phyloP scores from a whole-genome alignment of 2,113 vertebrate species.

The Corynorhinus townsendii region DNA sequence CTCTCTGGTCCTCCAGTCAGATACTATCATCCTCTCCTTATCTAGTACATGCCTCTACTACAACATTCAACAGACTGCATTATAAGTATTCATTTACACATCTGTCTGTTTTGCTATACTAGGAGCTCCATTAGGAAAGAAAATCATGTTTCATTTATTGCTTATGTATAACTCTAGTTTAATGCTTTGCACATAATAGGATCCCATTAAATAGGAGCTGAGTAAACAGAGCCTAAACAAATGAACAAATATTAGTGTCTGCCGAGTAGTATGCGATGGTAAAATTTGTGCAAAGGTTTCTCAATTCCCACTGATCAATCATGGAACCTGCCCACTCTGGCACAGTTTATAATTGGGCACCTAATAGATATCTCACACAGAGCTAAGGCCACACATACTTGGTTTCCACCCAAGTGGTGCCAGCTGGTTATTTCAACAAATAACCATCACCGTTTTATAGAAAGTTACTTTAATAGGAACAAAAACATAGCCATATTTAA shows the following conservation, averaged over 20 bases:
- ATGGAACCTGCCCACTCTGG: neutral
- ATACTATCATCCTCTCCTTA: neutral
- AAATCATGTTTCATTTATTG: neutral
- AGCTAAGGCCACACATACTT: constrained; percentile 12
- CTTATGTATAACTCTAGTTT: neutral
- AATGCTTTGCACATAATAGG: neutral
- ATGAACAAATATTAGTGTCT: neutral
- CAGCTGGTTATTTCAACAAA: constrained; percentile 47
- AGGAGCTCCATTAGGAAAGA: neutral
- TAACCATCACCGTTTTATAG: constrained; percentile 35
- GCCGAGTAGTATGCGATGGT: neutral
- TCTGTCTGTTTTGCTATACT: neutral
- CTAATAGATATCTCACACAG: constrained; percentile 38
- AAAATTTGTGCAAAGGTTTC: constrained; percentile 7
- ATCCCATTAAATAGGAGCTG: neutral
- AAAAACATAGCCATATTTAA: neutral
- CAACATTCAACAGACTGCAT: neutral
- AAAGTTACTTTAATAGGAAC: neutral
- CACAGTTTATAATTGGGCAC: constrained; percentile 15
- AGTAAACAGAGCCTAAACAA: neutral
- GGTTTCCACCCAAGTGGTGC: constrained; percentile 38
- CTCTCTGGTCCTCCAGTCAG: neutral
- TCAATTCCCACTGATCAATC: neutral
- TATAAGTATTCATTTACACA: neutral
- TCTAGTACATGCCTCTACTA: neutral